Base-by-base conservation (phyloP, 1,140 invertebrate species). In the Solenopsis fugax region DNA sequence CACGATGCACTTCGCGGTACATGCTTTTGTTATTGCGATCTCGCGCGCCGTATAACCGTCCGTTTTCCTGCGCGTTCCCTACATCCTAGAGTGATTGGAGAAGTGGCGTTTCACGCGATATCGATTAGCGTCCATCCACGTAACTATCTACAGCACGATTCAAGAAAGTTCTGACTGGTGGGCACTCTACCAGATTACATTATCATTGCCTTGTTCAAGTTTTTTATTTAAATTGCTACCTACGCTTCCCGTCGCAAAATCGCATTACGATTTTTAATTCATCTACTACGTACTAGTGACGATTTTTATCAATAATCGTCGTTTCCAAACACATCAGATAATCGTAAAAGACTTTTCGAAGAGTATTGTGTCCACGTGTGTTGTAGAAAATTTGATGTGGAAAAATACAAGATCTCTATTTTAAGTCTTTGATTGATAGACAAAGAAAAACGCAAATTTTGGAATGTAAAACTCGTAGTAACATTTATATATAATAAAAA, bases 51-150 rank as follows among this genome's bases (percentile, higher is more conserved):
- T 84, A 84, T 84, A 62, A 84, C 54, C 69, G 80, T 75, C 37
- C 29, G 80, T 72, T 72, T 58, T 82, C 45, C 24, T 65, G 37
- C 67, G 65, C 65, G 50, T 41, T 45, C 18, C 18, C 24, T 64
- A 24, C 60, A 67, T 65, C 24, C 9, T 37, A 60, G 76, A 78
- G 41, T 80, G 85, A 86, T 86, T 82, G 75, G 62, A 69, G 64
- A 86, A 86, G 76, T 86, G 76, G 52, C 85, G 85, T 81, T 86
- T 81, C 85, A 86, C 85, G 85, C 76, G 85, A 86, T 86, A 86
- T 86, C 85, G 85, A 86, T 86, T 82, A 86, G 41, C 85, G 76
- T 82, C 62, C 62, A 41, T 60, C 64, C 24, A 52, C 41, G n/a
- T 82, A 62, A 41, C 71, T 50, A 48, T 24, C 50, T 71, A 48